A percentile compares a stretch with the other conserved stretches of the same genome.
These are phyloP conservation scores for Drosophila suboccidentalis DNA, from an alignment of 2,888 invertebrate genomes.

Conservation along the genomic window DNA sequence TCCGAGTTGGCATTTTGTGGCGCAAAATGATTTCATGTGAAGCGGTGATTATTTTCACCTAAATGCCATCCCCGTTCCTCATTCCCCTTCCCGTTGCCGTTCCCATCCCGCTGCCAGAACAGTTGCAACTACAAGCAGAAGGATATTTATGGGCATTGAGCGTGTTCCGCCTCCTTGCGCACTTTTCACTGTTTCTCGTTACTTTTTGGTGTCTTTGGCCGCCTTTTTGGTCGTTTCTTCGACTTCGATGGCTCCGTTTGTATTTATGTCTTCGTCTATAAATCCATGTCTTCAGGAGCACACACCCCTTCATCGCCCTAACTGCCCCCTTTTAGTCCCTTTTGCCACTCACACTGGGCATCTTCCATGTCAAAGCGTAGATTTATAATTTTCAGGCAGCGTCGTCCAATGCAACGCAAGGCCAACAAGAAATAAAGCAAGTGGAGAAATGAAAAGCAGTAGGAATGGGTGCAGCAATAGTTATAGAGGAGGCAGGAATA, in stretches of 20 bases:
- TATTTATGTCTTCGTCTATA: conserved; percentile 80
- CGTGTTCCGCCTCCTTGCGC: conserved; percentile 76
- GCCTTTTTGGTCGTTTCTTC: conserved; percentile 67
- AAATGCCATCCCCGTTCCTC: conserved; percentile 56
- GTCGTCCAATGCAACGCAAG: too few species aligned
- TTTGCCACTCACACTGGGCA: conserved; percentile 56
- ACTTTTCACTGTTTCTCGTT: conserved; percentile 25
- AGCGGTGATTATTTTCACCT: conserved; percentile 84
- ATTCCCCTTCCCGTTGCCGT: neutral
- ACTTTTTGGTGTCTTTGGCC: conserved; percentile 68
- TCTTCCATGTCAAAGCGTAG: conserved; percentile 83
- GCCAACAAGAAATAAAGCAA: neutral
- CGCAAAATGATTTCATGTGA: conserved; percentile 85
- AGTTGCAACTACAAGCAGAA: conserved; percentile 53
- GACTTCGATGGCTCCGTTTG: conserved; percentile 68
- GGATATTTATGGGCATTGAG: conserved; percentile 82
- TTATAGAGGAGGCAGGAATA: conserved; percentile 1
- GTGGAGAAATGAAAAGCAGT: neutral
- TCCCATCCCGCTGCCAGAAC: conserved; percentile 32
- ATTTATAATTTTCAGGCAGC: conserved; percentile 82
- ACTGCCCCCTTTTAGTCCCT: neutral
- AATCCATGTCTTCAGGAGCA: conserved; percentile 76
- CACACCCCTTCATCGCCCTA: conserved; percentile 13
- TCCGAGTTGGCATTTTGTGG: conserved; percentile 69
- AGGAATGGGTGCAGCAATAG: neutral